Evolutionary conservation across 30 jellyfish, hydroid and myxozoan genomes (phyloP).

Genomic region (Pseudorhiza aurosa): DNA sequence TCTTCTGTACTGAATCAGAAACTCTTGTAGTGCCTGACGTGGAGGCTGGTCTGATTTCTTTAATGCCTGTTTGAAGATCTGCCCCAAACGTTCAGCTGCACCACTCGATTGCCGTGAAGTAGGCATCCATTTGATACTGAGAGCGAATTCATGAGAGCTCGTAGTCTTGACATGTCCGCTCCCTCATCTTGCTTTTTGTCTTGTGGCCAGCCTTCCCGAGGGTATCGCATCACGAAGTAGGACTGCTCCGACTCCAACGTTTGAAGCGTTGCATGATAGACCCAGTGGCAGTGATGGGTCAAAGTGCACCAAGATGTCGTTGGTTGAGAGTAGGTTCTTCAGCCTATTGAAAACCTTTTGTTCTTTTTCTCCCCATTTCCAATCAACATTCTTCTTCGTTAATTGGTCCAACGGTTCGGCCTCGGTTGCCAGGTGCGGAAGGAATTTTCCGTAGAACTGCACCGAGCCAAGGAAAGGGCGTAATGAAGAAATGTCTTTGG

Average conservation of each 20-base stretch:
- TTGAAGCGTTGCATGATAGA: slow-evolving; percentile 73
- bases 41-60: too few relatives aligned
- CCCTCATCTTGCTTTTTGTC: too few relatives aligned
- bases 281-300: slow-evolving; percentile 47
- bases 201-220: too few relatives aligned
- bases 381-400: slow-evolving; percentile 6
- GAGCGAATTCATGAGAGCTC: too few relatives aligned
- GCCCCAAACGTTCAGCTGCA: not conserved
- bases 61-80: slow-evolving; percentile 1
- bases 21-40: too few relatives aligned
- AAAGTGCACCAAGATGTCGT: slow-evolving; percentile 62
- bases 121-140: not conserved
- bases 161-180: too few relatives aligned
- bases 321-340: slow-evolving; percentile 9
- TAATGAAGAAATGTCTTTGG: slow-evolving; percentile 42
- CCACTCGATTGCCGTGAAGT: too few relatives aligned
- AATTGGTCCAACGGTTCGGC: slow-evolving; percentile 48
- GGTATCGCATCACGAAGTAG: slow-evolving; percentile 58
- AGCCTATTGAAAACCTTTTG: slow-evolving; percentile 26
- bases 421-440: slow-evolving; percentile 15
- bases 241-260: slow-evolving; percentile 87
- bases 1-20: too few relatives aligned
- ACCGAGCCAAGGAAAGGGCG: slow-evolving; percentile 55
- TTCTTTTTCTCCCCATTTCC: slow-evolving; percentile 34
- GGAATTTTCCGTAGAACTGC: slow-evolving; percentile 51